Percentiles rank a stretch among this genome's conserved stretches.
phyloP scores from a whole-genome alignment of 1,140 invertebrate species.

The Ceratoteleas bidentatus region DNA sequence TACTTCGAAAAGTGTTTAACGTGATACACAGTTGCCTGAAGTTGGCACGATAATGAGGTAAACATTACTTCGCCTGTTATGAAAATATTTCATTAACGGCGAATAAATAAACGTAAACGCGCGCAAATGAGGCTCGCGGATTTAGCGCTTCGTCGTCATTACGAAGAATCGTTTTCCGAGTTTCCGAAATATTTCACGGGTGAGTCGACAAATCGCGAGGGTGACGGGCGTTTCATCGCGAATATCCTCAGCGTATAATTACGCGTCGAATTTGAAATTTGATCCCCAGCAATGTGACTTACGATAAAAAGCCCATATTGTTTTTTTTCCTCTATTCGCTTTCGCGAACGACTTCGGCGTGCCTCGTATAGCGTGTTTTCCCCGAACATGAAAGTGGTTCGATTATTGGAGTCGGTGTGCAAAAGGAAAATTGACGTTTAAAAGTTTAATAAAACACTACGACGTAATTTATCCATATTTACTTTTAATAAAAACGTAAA shows the following conservation, averaged over 20 bases:
- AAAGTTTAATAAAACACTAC: background rate
- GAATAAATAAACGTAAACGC: conserved; percentile 4
- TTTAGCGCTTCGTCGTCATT: background rate
- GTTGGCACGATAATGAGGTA: conserved; percentile 26
- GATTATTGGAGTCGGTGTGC: too few species aligned
- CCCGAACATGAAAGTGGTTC: too few species aligned
- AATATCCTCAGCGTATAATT: too few species aligned
- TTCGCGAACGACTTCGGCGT: too few species aligned
- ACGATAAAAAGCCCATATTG: too few species aligned
- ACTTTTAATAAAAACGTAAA: background rate
- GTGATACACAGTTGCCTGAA: conserved; percentile 21
- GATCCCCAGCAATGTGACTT: too few species aligned
- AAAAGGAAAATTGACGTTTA: background rate
- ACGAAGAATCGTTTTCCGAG: too few species aligned
- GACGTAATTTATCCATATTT: conserved; percentile 2
- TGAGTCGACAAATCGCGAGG: too few species aligned
- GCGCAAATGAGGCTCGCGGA: background rate
- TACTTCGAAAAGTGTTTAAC: conserved; percentile 41
- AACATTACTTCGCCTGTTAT: conserved; percentile 21
- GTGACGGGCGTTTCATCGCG: too few species aligned
- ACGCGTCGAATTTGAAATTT: too few species aligned
- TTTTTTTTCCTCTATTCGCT: too few species aligned
- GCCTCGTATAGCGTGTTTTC: too few species aligned
- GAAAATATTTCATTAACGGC: conserved; percentile 27
- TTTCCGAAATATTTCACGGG: background rate